Evolutionary conservation across 2,113 vertebrate species (phyloP).

Genomic region (Gulo gulo): DNA sequence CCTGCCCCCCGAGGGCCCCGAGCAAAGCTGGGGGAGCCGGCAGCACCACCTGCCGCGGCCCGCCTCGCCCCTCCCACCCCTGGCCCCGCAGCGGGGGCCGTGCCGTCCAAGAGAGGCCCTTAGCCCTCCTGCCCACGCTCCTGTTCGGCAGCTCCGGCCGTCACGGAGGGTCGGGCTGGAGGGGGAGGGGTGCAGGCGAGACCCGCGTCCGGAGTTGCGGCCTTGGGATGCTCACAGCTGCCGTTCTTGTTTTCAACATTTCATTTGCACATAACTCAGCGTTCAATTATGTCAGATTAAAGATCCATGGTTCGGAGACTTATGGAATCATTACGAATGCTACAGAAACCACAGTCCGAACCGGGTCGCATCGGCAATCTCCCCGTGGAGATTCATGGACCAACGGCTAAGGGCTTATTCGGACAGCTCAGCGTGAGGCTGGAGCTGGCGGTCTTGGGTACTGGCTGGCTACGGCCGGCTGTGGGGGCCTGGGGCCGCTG

Average conservation of each 20-base stretch:
- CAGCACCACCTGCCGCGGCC: accelerated
- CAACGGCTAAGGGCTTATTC: accelerated
- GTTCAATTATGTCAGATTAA: neutral
- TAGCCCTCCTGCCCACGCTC: accelerated
- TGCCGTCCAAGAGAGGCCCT: accelerated
- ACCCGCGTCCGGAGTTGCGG: accelerated
- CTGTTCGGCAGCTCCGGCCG: accelerated
- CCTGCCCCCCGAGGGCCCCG: accelerated
- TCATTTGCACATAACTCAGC: neutral
- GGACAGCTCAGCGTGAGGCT: neutral
- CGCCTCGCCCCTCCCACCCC: accelerated
- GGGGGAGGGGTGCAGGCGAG: accelerated
- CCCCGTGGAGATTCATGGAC: accelerated
- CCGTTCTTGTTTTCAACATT: neutral
- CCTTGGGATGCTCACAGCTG: neutral
- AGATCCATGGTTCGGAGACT: neutral
- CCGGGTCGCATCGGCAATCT: accelerated
- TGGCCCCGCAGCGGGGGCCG: accelerated
- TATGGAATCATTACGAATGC: accelerated
- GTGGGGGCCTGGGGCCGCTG: accelerated
- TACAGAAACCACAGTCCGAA: accelerated
- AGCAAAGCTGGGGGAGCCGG: accelerated
- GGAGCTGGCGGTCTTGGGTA: accelerated
- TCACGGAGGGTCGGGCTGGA: neutral
- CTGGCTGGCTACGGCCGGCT: accelerated